Base-by-base conservation (phyloP, 2,113 vertebrate genomes). In the Tetrao urogallus region DNA sequence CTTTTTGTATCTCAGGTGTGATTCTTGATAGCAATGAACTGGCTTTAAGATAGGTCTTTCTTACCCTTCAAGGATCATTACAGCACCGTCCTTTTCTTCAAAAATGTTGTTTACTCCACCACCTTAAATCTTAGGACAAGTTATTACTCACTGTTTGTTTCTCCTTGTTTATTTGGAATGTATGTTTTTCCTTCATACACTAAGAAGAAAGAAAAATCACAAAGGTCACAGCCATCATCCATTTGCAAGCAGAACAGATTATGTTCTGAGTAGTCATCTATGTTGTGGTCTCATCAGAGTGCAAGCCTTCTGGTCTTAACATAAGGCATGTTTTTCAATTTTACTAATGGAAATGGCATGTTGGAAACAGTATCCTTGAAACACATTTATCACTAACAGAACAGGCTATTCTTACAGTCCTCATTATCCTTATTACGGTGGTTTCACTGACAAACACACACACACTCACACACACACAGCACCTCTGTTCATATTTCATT, bases 201-300 rank as follows among this genome's bases (percentile, higher is more conserved):
- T 66, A 87, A 80, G 20, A 86, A 36, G 30, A 71, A 61, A 28
- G 28, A 48, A 63, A 64, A 75, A 45, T n/a, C 25, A 65, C 2
- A 34, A 1, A 43, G 45, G 12, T 79, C 8, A 2, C 0, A 50
- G 56, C 40, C 47, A 28, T 42, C 0, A 0, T 22, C 34, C 36
- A 32, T 2, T 8, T 67, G 36, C 19, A 18, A 60, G 65, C 7
- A 88, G n/a, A 70, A 80, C 27, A 66, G 45, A 27, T 4, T 25
- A 28, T 30, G 22, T 47, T 83, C 60, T 36, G 2, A 66, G 6
- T 10, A 34, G 40, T 66, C 40, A 36, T 24, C 13, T 34, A 1
- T 14, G 6, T 2, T 64, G 60, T 58, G 17, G 27, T 54, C 16
- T 69, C 42, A 85, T 72, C 42, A 87, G 36, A 80, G n/a, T 7